Evolutionary conservation across 2,888 invertebrate species (phyloP), one percentile per base, ranked within the genome.

Genomic region (Disparrhopalites patrizii): DNA sequence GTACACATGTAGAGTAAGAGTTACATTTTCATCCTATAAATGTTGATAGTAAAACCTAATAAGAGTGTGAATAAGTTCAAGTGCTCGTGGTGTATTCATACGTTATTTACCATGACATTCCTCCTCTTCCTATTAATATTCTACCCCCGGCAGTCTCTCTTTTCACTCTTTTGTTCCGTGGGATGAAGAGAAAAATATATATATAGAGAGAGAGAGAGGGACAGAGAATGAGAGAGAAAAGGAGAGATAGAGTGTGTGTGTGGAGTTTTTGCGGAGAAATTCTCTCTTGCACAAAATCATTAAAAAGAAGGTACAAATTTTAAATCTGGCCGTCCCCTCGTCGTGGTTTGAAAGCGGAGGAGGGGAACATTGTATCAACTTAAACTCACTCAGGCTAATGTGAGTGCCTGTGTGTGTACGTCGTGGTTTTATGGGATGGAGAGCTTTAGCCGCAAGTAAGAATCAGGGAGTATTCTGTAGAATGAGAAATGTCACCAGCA

Each of bases 401-500:
- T 36, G 36, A 36, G 36, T 13, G 8, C 13, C 36, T 7, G 13
- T 43, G 20, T 20, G 4, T 13, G 36, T 36, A 36, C 36, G 36
- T 36, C 36, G 8, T 36, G 36, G 36, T 10, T 13, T 36, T 36
- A 13, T 36, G 36, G 36, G 36, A 13, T 36, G 8, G 36, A 36
- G n/a, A n/a, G 10, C 40, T 40, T 3, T 40, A 40, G 3, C 10
- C n/a, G 4, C 20, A 40, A 20, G 4, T 20, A 5, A 8, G 40
- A 8, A 8, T 40, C 13, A 3, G 40, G 20, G 40, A 40, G 40
- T 5, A 40, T 20, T 40, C n/a, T n/a, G 40, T 40, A 60, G 30
- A 47, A 60, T 60, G 60, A 60, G 60, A 60, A 56, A 47, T 47
- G 60, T 43, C 43, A 27, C 31, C 30, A 18, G 31, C 25, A 60